phyloP scores from a whole-genome alignment of 2,113 vertebrate species.

The Corythoichthys intestinalis region DNA sequence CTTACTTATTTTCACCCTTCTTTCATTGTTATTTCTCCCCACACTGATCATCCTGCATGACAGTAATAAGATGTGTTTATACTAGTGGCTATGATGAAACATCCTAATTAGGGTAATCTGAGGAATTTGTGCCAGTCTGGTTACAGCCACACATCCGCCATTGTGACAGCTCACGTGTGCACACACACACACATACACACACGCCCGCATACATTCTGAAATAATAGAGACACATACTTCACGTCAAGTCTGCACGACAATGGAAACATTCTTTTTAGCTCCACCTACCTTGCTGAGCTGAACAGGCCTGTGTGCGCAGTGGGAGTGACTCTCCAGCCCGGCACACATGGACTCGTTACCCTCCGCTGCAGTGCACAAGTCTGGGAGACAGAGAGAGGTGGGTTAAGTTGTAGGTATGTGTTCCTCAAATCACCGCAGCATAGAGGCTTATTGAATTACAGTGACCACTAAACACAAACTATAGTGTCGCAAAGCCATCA shows the following conservation, averaged over 20 bases:
- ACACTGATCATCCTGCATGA: slow-evolving; percentile 37
- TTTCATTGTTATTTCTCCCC: slow-evolving; percentile 8
- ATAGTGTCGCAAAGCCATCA: slow-evolving; percentile 12
- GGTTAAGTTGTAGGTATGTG: neutral
- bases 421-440: neutral
- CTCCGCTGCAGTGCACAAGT: slow-evolving; percentile 60
- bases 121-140: slow-evolving; percentile 51
- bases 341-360: slow-evolving; percentile 25
- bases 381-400: slow-evolving; percentile 41
- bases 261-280: slow-evolving; percentile 4
- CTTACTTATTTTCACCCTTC: no score
- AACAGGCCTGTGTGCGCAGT: slow-evolving; percentile 53
- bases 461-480: slow-evolving; percentile 39
- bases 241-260: slow-evolving; percentile 3
- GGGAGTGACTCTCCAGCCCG: slow-evolving; percentile 50
- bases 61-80: slow-evolving; percentile 68
- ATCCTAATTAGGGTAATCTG: slow-evolving; percentile 62
- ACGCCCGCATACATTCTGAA: neutral
- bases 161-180: slow-evolving; percentile 17
- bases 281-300: slow-evolving; percentile 72
- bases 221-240: neutral
- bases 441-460: slow-evolving; percentile 1
- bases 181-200: neutral
- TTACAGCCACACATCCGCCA: slow-evolving; percentile 39
- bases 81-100: slow-evolving; percentile 52